A percentile compares a stretch with the other conserved stretches of the same genome.
Evolutionary conservation across 2,113 vertebrate species (phyloP).

Genomic region (Silurus meridionalis): DNA sequence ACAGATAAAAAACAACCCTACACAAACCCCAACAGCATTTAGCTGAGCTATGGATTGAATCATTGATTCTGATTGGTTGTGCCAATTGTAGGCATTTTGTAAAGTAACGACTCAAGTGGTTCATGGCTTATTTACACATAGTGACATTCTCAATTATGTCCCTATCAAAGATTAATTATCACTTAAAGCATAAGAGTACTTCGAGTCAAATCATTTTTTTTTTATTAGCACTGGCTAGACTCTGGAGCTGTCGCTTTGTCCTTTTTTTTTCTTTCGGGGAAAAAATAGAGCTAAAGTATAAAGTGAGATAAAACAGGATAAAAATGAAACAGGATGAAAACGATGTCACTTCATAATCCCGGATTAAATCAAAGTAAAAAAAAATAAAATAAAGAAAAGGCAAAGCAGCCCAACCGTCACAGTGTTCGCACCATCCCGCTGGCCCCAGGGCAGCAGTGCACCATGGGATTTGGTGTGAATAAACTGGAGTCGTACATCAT

Average conservation of each 20-base stretch:
- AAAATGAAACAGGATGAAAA: slow-evolving; percentile 64
- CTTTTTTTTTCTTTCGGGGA: slow-evolving; percentile 52
- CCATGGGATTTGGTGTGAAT: slow-evolving; percentile 71
- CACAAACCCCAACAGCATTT: background rate
- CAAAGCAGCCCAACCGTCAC: slow-evolving; percentile 57
- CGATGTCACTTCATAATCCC: slow-evolving; percentile 70
- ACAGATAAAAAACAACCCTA: background rate
- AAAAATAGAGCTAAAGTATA: slow-evolving; percentile 45
- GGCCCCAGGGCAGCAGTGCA: slow-evolving; percentile 61
- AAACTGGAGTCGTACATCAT: slow-evolving; percentile 80
- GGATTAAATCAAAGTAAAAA: slow-evolving; percentile 70
- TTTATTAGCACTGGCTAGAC: background rate
- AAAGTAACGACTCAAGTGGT: background rate
- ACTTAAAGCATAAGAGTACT: background rate
- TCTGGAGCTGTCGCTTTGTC: background rate
- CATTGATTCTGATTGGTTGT: background rate
- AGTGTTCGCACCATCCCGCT: slow-evolving; percentile 52
- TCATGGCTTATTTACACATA: too few species aligned
- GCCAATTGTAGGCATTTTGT: too few species aligned
- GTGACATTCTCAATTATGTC: too few species aligned
- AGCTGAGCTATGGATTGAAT: background rate
- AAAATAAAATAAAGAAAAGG: too few species aligned
- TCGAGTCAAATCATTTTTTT: background rate
- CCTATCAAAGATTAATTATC: background rate
- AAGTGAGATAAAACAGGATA: slow-evolving; percentile 51